Evolutionary conservation across 1,140 invertebrate genomes (phyloP), one percentile per base, ranked within the genome.

Genomic region (Zaprionus nigranus): DNA sequence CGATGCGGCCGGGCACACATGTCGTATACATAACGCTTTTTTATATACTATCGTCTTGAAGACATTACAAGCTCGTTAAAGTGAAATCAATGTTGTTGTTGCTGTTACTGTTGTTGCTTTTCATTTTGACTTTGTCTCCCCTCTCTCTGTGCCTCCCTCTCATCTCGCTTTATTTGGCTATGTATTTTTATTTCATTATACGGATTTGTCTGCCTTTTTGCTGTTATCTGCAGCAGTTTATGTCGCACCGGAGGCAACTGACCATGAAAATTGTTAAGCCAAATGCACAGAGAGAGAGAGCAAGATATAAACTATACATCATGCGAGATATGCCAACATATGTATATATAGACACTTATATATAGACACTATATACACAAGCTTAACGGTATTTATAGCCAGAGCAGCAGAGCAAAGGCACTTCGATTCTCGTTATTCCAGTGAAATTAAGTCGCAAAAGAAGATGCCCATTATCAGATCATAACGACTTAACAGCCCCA

Each of bases 1-100:
- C 20, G 46, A 51, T 12, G 22, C 46, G 51, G 64, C 60, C 60
- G 65, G 70, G 76, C 75, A 80, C 82, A 85, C 82, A 85, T 85
- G 82, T 81, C 82, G 82, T 83, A 88, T 87, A 86, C 82, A 86
- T 79, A 86, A 87, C 74, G 84, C n/a, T 80, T 77, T 73, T 88
- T 90, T 87, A 87, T 84, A 78, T 88, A 84, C 84, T 90, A 80
- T 81, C 78, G 81, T 78, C 84, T 81, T 84, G 58, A 73, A 83
- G 84, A 87, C 84, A 87, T 87, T 87, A 87, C 84, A 87, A 87
- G 84, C 84, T 87, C 84, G 84, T 87, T 87, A 87, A 87, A 87
- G 84, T 87, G 84, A 87, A 87, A 87, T 87, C 84, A 88, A 87
- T 87, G 84, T 87, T 83, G 84, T 84, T 54, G 26, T 71, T 57